Percentiles rank a stretch among this genome's conserved stretches.
Evolutionary conservation across 2,797 vertebrate species (phyloP).

Genomic region (Chaetophractus vellerosus): DNA sequence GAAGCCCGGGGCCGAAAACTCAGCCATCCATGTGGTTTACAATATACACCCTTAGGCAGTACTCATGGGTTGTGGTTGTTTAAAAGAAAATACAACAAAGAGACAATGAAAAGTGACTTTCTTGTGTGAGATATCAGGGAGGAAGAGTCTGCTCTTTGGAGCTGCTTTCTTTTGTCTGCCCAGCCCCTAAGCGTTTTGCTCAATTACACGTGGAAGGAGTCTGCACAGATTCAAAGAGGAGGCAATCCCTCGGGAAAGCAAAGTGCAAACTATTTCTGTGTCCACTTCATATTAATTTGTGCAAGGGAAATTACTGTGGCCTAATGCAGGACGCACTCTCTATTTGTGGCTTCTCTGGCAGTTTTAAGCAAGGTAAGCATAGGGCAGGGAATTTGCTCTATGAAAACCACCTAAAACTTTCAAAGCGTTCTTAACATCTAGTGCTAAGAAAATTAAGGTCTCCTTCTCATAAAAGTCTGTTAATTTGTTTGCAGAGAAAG

Average conservation of each 20-base stretch:
- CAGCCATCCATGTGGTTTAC: not conserved
- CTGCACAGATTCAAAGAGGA: not conserved
- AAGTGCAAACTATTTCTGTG: constrained; percentile 27
- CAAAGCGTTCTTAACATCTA: not conserved
- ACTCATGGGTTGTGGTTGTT: not conserved
- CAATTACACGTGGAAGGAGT: not conserved
- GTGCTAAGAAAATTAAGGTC: constrained; percentile 30
- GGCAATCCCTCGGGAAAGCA: not conserved
- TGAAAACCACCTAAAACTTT: constrained; percentile 59
- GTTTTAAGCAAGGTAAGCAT: constrained; percentile 53
- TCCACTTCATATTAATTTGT: constrained; percentile 46
- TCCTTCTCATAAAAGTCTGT: not conserved
- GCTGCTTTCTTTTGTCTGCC: not conserved
- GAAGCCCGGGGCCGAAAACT: constrained; percentile 30
- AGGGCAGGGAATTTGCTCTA: constrained; percentile 67
- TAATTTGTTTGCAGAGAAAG: constrained; percentile 3
- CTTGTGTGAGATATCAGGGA: not conserved
- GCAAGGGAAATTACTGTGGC: constrained; percentile 55
- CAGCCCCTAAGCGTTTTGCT: not conserved
- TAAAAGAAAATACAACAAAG: not conserved
- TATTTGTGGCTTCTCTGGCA: constrained; percentile 62
- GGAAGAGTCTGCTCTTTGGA: not conserved
- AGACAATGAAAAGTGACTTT: constrained; percentile 18
- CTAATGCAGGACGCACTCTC: constrained; percentile 54
- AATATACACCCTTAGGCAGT: not conserved